phyloP scores from a whole-genome alignment of 1,140 invertebrate genomes.

The Eupristina koningsbergeri region DNA sequence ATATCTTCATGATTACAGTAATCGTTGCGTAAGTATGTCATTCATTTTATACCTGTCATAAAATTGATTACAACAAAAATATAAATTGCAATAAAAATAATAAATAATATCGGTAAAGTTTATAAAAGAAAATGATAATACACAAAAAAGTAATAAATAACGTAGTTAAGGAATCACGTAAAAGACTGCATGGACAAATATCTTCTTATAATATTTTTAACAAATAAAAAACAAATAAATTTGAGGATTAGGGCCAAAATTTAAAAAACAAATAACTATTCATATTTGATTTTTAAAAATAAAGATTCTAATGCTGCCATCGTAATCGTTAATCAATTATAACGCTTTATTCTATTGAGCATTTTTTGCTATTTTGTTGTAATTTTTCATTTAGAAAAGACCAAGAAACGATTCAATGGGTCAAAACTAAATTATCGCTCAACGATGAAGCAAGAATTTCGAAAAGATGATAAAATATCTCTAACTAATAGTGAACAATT shows the following conservation, averaged over 20 bases:
- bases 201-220: not conserved
- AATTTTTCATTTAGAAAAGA: not conserved
- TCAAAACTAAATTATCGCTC: not conserved
- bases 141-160: conserved; percentile 17
- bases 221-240: not conserved
- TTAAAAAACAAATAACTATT: no score
- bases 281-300: no score
- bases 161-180: not conserved
- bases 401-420: not conserved
- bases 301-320: not conserved
- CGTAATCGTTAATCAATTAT: not conserved
- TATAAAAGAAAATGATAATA: conserved; percentile 16
- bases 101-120: conserved; percentile 16
- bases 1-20: conserved; percentile 25
- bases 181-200: not conserved
- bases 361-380: not conserved
- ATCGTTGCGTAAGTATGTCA: conserved; percentile 21
- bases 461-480: not conserved
- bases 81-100: no score
- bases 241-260: no score
- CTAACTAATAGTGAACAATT: not conserved
- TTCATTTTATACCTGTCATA: conserved; percentile 23
- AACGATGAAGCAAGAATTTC: not conserved
- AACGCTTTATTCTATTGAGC: not conserved
- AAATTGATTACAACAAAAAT: conserved; percentile 17